phyloP scores from a whole-genome alignment of 1,140 invertebrate species.

The Wiebesia pumilae region DNA sequence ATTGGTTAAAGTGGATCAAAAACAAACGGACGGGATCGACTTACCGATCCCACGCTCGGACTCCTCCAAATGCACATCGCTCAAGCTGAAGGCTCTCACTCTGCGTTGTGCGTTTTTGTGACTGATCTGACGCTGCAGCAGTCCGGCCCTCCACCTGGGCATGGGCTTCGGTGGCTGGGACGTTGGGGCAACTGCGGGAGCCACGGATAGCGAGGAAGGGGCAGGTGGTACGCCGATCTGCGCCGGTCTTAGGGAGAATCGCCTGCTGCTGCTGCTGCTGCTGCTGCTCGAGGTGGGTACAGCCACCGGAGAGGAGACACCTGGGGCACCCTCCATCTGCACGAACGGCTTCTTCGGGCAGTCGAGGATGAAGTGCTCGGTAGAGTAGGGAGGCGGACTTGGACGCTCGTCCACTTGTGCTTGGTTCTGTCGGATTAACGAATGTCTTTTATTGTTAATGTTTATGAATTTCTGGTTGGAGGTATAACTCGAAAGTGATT shows the following conservation, averaged over 20 bases:
- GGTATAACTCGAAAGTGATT: no score
- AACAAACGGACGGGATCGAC: not conserved
- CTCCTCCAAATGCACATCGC: slow-evolving; percentile 67
- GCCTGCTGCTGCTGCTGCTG: slow-evolving; percentile 42
- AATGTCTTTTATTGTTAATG: not conserved
- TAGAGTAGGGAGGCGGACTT: slow-evolving; percentile 57
- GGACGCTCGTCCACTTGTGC: slow-evolving; percentile 37
- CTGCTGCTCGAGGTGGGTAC: slow-evolving; percentile 28
- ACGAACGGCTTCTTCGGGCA: slow-evolving; percentile 66
- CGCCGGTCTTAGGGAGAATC: slow-evolving; percentile 66
- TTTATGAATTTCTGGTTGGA: no score
- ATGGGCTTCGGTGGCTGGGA: slow-evolving; percentile 56
- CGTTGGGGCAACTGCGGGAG: not conserved
- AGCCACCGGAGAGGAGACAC: slow-evolving; percentile 63
- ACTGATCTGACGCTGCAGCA: slow-evolving; percentile 69
- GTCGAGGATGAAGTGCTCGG: slow-evolving; percentile 62
- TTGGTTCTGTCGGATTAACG: slow-evolving; percentile 30
- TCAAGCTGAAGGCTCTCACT: slow-evolving; percentile 68
- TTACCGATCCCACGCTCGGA: slow-evolving; percentile 37
- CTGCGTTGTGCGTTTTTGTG: slow-evolving; percentile 66
- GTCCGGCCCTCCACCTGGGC: slow-evolving; percentile 69
- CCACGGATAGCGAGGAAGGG: not conserved
- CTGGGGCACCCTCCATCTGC: slow-evolving; percentile 62
- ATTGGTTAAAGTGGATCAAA: no score
- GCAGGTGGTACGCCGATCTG: slow-evolving; percentile 58